These are phyloP conservation scores for Benitochromis conjunctus DNA, from an alignment of 2,113 vertebrate species.

Conservation along the genomic window DNA sequence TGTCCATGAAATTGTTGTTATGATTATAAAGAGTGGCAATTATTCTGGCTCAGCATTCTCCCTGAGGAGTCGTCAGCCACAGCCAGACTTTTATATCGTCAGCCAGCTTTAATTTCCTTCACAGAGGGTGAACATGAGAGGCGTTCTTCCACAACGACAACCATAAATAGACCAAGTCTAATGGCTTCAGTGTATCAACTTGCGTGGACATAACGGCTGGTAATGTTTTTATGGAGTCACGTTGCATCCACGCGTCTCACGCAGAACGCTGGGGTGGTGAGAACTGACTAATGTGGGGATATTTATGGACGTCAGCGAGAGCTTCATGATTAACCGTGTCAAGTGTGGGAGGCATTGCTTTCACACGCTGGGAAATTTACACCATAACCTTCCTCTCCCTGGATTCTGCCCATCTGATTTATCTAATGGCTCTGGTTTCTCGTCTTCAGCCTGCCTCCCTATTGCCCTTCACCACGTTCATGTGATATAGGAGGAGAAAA, in stretches of 20 bases:
- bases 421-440: conserved; percentile 30
- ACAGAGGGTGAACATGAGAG: not conserved
- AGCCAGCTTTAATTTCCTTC: not conserved
- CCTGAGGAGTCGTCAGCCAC: not conserved
- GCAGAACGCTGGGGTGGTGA: conserved; percentile 19
- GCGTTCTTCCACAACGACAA: not conserved
- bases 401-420: conserved; percentile 33
- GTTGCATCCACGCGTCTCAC: not conserved
- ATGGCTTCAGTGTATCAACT: not conserved
- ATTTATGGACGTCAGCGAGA: conserved; percentile 48
- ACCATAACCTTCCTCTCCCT: conserved; percentile 25
- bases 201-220: not conserved
- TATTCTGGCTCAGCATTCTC: not conserved
- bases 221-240: conserved; percentile 2
- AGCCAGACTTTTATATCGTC: not conserved
- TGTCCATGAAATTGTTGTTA: not conserved
- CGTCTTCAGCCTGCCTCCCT: not conserved
- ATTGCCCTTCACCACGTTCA: conserved; percentile 4
- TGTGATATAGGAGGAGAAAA: not conserved
- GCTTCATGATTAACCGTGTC: conserved; percentile 49
- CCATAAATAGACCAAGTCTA: not conserved
- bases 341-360: conserved; percentile 49
- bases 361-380: conserved; percentile 31
- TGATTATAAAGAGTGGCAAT: not conserved
- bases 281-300: conserved; percentile 41